phyloP scores from a whole-genome alignment of 2,888 invertebrate genomes.

The Nephrotoma guestfalica region DNA sequence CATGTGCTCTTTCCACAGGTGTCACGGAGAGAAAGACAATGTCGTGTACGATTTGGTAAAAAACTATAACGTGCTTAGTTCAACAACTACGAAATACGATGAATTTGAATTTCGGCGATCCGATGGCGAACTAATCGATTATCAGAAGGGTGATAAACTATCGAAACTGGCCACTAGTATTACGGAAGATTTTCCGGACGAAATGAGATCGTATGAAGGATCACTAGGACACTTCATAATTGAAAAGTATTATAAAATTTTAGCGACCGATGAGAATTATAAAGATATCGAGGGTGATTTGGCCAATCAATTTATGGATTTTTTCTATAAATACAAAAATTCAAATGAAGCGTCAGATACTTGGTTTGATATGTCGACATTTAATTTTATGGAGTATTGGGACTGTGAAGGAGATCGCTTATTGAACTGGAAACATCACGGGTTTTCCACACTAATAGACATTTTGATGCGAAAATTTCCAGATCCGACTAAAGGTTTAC shows the following conservation, averaged over 20 bases:
- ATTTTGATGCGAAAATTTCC: slow-evolving; percentile 39
- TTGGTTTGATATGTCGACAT: slow-evolving; percentile 52
- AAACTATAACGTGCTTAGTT: neutral
- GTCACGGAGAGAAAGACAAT: slow-evolving; percentile 49
- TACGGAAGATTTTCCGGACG: slow-evolving; percentile 20
- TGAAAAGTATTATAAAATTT: slow-evolving; percentile 13
- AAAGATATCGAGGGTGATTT: slow-evolving; percentile 27
- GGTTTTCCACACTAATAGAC: slow-evolving; percentile 51
- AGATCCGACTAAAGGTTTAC: slow-evolving; percentile 16
- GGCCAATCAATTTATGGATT: slow-evolving; percentile 40
- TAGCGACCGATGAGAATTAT: slow-evolving; percentile 14
- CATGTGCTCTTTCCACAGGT: slow-evolving; percentile 23
- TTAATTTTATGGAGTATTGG: slow-evolving; percentile 45
- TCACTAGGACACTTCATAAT: slow-evolving; percentile 26
- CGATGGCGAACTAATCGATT: slow-evolving; percentile 26
- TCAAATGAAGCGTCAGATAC: slow-evolving; percentile 43
- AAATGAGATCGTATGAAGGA: slow-evolving; percentile 22
- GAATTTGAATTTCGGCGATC: slow-evolving; percentile 26
- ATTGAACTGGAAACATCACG: slow-evolving; percentile 59
- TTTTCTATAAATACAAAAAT: slow-evolving; percentile 37
- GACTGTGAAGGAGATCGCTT: slow-evolving; percentile 53
- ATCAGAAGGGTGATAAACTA: slow-evolving; percentile 22
- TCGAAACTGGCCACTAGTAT: slow-evolving; percentile 25
- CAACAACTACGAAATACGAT: slow-evolving; percentile 10
- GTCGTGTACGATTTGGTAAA: slow-evolving; percentile 38